Evolutionary conservation across 2,113 vertebrate genomes (phyloP).

Genomic region (Mirza zaza): DNA sequence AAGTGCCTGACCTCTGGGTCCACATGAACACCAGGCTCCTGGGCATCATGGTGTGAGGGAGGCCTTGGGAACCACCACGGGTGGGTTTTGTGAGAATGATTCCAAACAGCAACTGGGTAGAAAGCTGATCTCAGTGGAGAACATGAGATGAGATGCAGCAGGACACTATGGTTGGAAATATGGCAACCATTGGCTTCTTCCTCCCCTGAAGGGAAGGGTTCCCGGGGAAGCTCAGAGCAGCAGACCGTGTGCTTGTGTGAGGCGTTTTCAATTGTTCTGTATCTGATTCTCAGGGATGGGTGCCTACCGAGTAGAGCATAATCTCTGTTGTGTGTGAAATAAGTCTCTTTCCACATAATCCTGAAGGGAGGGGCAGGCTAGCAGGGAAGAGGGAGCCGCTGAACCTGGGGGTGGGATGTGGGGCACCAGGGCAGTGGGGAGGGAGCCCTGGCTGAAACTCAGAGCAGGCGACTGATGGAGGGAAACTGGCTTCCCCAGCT

Average conservation of each 20-base stretch:
- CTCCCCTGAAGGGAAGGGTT: conserved; percentile 50
- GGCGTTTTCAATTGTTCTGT: conserved; percentile 56
- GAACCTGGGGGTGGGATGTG: no score
- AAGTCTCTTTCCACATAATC: background rate
- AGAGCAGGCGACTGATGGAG: no score
- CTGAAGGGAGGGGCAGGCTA: background rate
- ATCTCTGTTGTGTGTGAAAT: conserved; percentile 13
- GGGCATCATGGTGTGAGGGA: background rate
- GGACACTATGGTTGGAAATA: fast-evolving
- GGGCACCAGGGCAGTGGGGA: background rate
- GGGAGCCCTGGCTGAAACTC: background rate
- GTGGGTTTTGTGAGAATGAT: background rate
- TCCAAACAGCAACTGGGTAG: background rate
- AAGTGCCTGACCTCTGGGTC: conserved; percentile 96
- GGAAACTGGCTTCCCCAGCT: background rate
- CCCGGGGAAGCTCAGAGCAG: background rate
- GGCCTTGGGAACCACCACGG: fast-evolving
- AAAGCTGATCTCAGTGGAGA: background rate
- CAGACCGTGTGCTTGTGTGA: background rate
- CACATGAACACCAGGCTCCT: conserved; percentile 85
- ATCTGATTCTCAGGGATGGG: conserved; percentile 84
- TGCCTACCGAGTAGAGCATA: conserved; percentile 35
- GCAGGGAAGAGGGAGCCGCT: no score
- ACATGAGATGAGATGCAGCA: fast-evolving
- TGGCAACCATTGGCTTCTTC: background rate